Base-by-base conservation (phyloP, 2,888 invertebrate species). In the Chrysina gloriosa region DNA sequence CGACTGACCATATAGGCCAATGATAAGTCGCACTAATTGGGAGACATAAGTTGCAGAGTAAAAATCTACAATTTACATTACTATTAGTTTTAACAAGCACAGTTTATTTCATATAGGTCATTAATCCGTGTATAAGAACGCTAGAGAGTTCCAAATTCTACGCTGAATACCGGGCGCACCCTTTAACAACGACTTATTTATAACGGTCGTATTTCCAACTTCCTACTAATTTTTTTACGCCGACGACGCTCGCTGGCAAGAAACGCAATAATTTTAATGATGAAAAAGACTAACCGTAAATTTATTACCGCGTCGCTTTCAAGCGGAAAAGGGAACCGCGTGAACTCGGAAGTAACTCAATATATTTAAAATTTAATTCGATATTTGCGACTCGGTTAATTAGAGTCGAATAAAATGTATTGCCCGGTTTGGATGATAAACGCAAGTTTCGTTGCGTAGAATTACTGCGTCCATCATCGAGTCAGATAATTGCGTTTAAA, bases 201-300 rank as follows among this genome's bases (percentile, higher is more conserved):
- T 58, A 19, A 39, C n/a, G 39, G 58, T 58, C 39, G 42, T 58
- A 58, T 42, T 58, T 39, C 58, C 58, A 36, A 36, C 25, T 56
- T 36, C 11, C 11, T n/a, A 7, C 58, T n/a, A 23, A 16, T 58
- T 39, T 58, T 39, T 58, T 58, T 23, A 29, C 14, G 9, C 16
- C 6, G 14, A 3, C 29, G 3, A 7, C 9, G 23, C 29, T 14
- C 14, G 14, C 2, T 19, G 16, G 19, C 29, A 39, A 58, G 58
- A 14, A 36, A 25, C 23, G 11, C 25, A 23, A 11, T 58, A 14
- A 36, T 56, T 56, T 56, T 56, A 36, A 56, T 39, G 39, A 58
- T 21, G 11, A n/a, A n/a, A 58, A 58, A 25, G 23, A 9, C 23
- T 23, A 21, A 27, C 11, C 27, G 21, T 16, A 27, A 45, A 29